Base-by-base conservation (phyloP, 2,113 vertebrate genomes). In the Hippopotamus amphibius region DNA sequence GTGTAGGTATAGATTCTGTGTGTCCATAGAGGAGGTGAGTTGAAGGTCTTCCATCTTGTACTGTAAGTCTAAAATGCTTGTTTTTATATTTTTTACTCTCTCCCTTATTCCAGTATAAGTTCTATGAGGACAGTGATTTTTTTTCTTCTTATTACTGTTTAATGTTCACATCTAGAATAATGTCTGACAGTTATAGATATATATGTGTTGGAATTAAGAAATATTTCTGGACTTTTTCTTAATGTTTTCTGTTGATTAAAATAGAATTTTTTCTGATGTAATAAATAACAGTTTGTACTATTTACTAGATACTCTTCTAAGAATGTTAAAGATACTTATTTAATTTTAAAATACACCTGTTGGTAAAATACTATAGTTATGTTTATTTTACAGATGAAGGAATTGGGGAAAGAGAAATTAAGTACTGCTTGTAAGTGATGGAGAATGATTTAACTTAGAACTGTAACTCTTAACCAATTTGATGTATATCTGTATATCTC, bases 381-480 rank as follows among this genome's bases (percentile, higher is more conserved):
- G 15, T 81, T 82, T 74, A 71, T 72, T 94, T 94, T 88, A 71
- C n/a, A 55, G 43, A 46, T 72, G 16, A 87, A 87, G n/a, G 53
- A 88, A 94, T 43, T 82, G 22, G 10, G 37, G 66, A 74, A 48
- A 65, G 55, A 63, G 7, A 89, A 37, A 68, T 74, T 82, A 82
- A 63, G 28, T 72, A 74, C 14, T 74, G 10, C 22, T 28, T 89
- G 65, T 66, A 83, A 81, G n/a, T 55, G 57, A 89, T 89, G 28
- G 10, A 89, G 14, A 89, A n/a, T 55, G 14, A 72, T 74, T 82
- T 74, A 55, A 65, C 83, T n/a, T 21, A 66, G 46, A 30, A 14
- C 5, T 74, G 26, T 74, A 68, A 16, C 21, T 55, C 59, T 83
- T 83, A 66, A 53, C 43, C n/a, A 46, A 10, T 89, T 88, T 82